Percentiles rank a stretch among this genome's conserved stretches.
Conservation (phyloP, 2,113 vertebrate species). For the Sclerurus mexicanus region DNA sequence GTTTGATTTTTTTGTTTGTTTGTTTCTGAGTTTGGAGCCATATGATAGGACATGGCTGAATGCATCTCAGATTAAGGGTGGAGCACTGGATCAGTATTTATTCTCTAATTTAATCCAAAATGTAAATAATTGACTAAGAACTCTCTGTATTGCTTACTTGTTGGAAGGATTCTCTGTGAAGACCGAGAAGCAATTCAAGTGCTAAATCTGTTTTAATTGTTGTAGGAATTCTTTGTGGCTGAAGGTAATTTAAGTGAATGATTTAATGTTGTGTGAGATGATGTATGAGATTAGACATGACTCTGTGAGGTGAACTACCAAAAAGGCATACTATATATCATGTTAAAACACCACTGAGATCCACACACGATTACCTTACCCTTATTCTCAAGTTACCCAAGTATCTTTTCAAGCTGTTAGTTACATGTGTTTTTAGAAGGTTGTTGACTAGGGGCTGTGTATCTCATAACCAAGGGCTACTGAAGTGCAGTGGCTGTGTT, state of each 20-base stretch:
- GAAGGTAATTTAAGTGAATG: background rate
- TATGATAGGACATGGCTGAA: background rate
- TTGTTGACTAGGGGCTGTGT: background rate
- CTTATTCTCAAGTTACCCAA: no score
- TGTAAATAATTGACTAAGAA: background rate
- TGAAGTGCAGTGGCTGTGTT: background rate
- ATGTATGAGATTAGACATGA: background rate
- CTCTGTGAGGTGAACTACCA: background rate
- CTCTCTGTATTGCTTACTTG: background rate
- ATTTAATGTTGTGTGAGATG: background rate
- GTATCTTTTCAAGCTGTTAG: background rate
- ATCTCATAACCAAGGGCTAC: background rate
- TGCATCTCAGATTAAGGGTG: background rate
- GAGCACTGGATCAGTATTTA: background rate
- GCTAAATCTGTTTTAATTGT: background rate
- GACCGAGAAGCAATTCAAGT: background rate
- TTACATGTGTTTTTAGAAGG: background rate
- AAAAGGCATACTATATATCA: background rate
- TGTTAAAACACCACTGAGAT: background rate
- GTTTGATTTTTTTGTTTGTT: background rate
- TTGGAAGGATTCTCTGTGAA: background rate
- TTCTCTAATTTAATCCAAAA: background rate
- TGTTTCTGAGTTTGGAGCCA: background rate
- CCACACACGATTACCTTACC: background rate
- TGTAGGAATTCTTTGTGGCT: background rate